Conservation (phyloP, 1,140 invertebrate genomes). For the Aphaenogaster floridana region DNA sequence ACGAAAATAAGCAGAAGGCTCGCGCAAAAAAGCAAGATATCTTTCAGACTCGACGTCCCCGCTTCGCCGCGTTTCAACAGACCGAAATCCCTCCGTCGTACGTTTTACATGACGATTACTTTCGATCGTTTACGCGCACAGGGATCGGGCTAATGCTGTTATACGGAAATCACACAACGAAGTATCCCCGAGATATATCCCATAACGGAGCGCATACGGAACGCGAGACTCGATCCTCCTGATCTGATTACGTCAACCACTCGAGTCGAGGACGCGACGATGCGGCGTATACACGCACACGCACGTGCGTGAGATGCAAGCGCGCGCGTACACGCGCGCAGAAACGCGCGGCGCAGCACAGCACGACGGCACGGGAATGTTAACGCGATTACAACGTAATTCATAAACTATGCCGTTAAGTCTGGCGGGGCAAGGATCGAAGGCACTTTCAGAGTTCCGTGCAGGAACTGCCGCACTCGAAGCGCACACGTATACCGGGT, state of each 20-base stretch:
- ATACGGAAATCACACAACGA: conserved; percentile 45
- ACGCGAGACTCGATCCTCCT: conserved; percentile 46
- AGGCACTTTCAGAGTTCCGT: conserved; percentile 71
- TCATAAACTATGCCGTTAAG: conserved; percentile 74
- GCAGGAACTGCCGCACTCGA: conserved; percentile 67
- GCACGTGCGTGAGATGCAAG: not conserved
- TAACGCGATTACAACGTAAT: conserved; percentile 78
- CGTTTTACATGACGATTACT: conserved; percentile 43
- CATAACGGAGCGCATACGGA: conserved; percentile 1
- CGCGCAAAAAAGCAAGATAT: not conserved
- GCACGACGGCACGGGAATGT: conserved; percentile 62
- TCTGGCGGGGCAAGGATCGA: conserved; percentile 66
- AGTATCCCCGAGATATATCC: conserved; percentile 47
- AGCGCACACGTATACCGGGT: conserved; percentile 42
- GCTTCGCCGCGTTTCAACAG: conserved; percentile 19
- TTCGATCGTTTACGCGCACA: conserved; percentile 22
- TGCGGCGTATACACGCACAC: not conserved
- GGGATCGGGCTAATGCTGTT: conserved; percentile 20
- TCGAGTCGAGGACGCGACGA: conserved; percentile 51
- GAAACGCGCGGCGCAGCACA: conserved; percentile 31
- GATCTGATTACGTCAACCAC: conserved; percentile 53
- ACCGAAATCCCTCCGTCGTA: not conserved
- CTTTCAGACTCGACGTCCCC: not conserved
- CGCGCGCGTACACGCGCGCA: not conserved
- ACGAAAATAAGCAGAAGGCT: not conserved